These are phyloP conservation scores for Drosophila ustulata DNA, from an alignment of 2,888 invertebrate genomes.

Conservation along the genomic window DNA sequence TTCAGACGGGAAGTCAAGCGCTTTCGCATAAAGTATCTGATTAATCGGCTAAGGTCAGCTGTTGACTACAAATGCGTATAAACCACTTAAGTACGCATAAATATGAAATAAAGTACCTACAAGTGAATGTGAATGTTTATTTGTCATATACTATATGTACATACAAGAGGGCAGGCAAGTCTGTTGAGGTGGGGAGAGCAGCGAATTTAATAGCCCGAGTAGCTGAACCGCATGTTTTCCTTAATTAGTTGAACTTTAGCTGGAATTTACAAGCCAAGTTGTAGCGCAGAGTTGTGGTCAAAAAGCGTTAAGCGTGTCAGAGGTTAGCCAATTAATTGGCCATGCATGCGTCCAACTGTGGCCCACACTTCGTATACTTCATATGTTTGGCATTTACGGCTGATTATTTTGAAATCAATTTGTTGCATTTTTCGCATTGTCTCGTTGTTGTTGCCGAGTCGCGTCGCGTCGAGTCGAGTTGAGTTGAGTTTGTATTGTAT, in stretches of 20 bases:
- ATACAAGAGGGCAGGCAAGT: not conserved
- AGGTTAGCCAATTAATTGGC: conserved; percentile 54
- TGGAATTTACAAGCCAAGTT: conserved; percentile 21
- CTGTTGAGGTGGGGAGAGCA: not conserved
- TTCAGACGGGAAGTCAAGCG: not conserved
- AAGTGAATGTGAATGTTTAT: not conserved
- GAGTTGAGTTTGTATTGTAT: conserved; percentile 28
- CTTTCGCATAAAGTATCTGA: not conserved
- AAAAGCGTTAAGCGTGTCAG: conserved; percentile 49
- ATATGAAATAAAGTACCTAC: not conserved
- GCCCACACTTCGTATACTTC: conserved; percentile 1
- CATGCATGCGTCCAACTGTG: conserved; percentile 3
- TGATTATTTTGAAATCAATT: conserved; percentile 69
- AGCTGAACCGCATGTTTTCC: conserved; percentile 17
- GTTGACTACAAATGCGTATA: not conserved
- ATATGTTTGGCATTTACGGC: conserved; percentile 39
- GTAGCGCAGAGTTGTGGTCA: conserved; percentile 19
- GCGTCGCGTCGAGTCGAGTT: conserved; percentile 3
- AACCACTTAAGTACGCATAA: not conserved
- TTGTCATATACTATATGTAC: conserved; percentile 11
- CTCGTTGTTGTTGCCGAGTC: conserved; percentile 21
- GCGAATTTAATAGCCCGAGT: conserved; percentile 11
- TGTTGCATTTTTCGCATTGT: conserved; percentile 49
- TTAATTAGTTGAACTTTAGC: conserved; percentile 35
- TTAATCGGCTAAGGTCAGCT: not conserved